A percentile compares a stretch with the other conserved stretches of the same genome.
Evolutionary conservation across 92 coral and sea anemone genomes (phyloP).

Genomic region (Chrysogorgia sp.): DNA sequence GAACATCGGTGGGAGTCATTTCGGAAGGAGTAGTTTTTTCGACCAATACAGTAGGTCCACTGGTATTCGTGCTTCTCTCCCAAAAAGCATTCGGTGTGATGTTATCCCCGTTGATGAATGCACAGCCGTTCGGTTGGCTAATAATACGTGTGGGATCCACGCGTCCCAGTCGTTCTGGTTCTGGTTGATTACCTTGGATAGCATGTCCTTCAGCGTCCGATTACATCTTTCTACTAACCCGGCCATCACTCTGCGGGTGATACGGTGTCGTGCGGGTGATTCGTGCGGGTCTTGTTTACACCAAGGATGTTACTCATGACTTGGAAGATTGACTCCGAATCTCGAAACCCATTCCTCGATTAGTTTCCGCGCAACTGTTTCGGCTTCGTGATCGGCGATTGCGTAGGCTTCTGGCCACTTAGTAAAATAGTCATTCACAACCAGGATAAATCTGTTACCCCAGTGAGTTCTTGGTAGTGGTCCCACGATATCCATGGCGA

Average conservation of each 20-base stretch:
- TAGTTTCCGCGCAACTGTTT: neutral
- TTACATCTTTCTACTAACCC: constrained; percentile 5
- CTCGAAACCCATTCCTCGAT: constrained; percentile 25
- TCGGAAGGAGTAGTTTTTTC: too few relatives aligned
- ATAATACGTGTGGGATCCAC: constrained; percentile 5
- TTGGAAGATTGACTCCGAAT: neutral
- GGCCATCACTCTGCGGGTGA: constrained; percentile 12
- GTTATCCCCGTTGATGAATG: constrained; percentile 6
- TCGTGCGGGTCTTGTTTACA: constrained; percentile 4
- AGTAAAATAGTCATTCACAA: too few relatives aligned
- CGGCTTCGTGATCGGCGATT: too few relatives aligned
- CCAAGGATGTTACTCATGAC: neutral
- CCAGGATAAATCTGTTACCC: constrained; percentile 17
- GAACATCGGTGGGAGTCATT: neutral
- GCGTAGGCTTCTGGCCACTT: too few relatives aligned
- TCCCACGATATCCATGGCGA: constrained; percentile 26
- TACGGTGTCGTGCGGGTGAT: neutral
- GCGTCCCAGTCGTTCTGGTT: constrained; percentile 21
- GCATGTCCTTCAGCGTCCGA: constrained; percentile 20
- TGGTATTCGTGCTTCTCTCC: constrained; percentile 19
- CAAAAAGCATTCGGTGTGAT: constrained; percentile 2
- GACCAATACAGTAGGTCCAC: neutral
- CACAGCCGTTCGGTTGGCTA: constrained; percentile 3
- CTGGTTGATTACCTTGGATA: constrained; percentile 8
- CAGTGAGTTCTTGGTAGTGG: constrained; percentile 7